Evolutionary conservation across 2,797 vertebrate species (phyloP), one percentile per base, ranked within the genome.

Genomic region (Enteromius thamalakanensis): DNA sequence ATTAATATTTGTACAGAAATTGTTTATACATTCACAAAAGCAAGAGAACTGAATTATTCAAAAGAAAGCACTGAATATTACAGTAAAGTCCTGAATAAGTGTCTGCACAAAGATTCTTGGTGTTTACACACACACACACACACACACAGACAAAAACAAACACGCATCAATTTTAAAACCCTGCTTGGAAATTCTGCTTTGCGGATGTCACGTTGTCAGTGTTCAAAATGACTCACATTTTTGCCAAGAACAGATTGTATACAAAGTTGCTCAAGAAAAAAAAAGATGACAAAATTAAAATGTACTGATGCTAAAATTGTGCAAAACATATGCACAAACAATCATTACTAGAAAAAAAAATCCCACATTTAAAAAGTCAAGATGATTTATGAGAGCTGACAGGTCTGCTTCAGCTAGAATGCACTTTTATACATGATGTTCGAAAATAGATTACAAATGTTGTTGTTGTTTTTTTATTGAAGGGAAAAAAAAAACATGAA

Each of bases 401-500:
- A 37, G 40, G 4, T 58, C 32, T 68, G 34, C 49, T 76, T 91
- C 85, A 89, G 90, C 89, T 91, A 90, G 89, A 93, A 92, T 90
- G 92, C 93, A 93, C 93, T 94, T 94, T 94, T 94, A 69, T 93
- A 93, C 92, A 91, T 93, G 90, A 92, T 90, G 91, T 93, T 92
- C 89, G 88, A 88, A 88, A 88, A 89, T 92, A 91, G 89, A 91
- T 90, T 34, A 92, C 83, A 90, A 86, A 90, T 87, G 82, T 89
- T 91, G 91, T 82, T 87, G 80, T 84, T 85, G 76, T 86, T 85
- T 76, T 79, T 84, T 69, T 68, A 67, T 79, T 69, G 58, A 32
- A 88, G 85, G 74, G 89, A 26, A 26, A 88, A 70, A 70, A 75
- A 88, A 80, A 83, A 10, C 67, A 68, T 47, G 53, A 91, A 90